These are phyloP conservation scores for Sylvietta virens DNA, from an alignment of 2,113 vertebrate species.

Conservation along the genomic window DNA sequence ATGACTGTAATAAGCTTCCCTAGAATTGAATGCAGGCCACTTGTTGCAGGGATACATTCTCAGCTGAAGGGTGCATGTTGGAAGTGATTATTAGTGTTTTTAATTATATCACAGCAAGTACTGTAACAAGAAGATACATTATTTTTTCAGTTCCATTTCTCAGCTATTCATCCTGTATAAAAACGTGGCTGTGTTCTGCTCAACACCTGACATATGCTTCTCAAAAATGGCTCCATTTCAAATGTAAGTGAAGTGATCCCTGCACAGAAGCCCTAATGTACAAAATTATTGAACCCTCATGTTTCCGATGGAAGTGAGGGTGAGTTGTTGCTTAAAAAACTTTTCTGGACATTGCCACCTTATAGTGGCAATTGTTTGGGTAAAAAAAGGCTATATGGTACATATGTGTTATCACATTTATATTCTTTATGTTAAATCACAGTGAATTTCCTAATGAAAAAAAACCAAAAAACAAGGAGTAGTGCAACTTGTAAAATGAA, in stretches of 20 bases:
- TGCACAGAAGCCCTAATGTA: neutral
- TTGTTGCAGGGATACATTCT: neutral
- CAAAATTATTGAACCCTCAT: neutral
- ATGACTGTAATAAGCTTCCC: neutral
- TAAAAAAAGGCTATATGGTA: neutral
- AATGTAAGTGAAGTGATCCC: neutral
- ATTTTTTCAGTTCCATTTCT: neutral
- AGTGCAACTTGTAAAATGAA: conserved; percentile 12
- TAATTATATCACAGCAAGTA: neutral
- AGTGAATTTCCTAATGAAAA: neutral
- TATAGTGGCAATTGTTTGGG: neutral
- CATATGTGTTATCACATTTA: neutral
- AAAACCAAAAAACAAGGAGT: neutral
- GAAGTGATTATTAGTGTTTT: neutral
- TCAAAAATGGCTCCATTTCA: conserved; percentile 30
- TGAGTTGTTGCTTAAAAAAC: neutral
- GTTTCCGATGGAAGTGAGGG: neutral
- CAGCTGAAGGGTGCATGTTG: neutral
- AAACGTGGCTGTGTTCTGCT: neutral
- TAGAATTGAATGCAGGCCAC: neutral
- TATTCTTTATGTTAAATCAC: neutral
- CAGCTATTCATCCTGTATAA: neutral
- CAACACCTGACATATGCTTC: neutral
- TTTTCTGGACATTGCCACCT: neutral
- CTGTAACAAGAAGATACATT: neutral